Base-by-base conservation (phyloP, 2,888 invertebrate genomes). In the Pemphredon lugubris region DNA sequence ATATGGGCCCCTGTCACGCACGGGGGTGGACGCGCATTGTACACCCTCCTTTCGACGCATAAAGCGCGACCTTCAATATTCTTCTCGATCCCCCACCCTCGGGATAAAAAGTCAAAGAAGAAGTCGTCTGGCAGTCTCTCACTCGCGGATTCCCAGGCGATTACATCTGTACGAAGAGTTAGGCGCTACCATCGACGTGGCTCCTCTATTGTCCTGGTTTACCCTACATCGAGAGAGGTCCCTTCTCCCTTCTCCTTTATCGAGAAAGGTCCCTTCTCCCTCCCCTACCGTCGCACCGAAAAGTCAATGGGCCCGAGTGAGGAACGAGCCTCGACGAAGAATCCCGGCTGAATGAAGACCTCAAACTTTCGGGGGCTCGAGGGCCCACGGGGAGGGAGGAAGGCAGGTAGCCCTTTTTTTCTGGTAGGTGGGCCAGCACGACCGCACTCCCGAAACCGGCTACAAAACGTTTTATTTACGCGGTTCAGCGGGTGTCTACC, bases 91-190 rank as follows among this genome's bases (percentile, higher is more conserved):
- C n/a, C n/a, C n/a, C n/a, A n/a, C n/a, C 55, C 32, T 48, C 63
- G 34, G 14, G 5, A 66, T 55, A 53, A 69, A 58, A 61, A 68
- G 53, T 63, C 61, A 57, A 61, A 53, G 70, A 58, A 64, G 71
- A 72, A 61, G 66, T 70, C 20, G 44, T 40, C 26, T 44, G 34
- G 37, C 16, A 63, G 61, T 63, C 60, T 60, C 45, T 47, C 13
- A 51, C 80, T 84, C 85, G 87, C 88, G 84, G 86, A 88, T 88
- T 88, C 88, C 88, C 88, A 88, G 86, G 88, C 84, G 88, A 88
- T 88, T 86, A 85, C 86, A 88, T 88, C 88, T 86, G 83, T 84
- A 81, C 80, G 69, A 80, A 76, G 77, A 75, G 74, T 79, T 77
- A 74, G 59, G 32, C 59, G 16, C 44, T 44, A 55, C 51, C 45